Conservation (phyloP, 1,140 invertebrate genomes). For the Ceratina calcarata region DNA sequence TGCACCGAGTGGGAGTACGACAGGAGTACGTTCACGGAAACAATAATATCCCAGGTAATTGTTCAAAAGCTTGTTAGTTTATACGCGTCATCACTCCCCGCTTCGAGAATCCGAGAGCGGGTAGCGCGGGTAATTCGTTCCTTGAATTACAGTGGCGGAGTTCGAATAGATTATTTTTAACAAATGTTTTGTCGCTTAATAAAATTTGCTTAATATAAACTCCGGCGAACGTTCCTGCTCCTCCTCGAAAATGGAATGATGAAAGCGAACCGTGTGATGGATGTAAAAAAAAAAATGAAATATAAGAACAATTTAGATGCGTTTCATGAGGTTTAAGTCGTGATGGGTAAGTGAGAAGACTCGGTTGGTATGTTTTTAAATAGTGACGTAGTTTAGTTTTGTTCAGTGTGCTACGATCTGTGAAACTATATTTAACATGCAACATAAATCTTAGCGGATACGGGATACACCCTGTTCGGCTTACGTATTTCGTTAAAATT, state of each 20-base stretch:
- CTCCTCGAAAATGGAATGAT: neutral
- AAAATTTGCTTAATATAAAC: conserved; percentile 17
- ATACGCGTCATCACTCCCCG: neutral
- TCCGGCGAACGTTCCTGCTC: neutral
- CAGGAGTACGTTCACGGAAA: conserved; percentile 84
- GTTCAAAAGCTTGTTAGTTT: neutral
- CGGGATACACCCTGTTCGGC: neutral
- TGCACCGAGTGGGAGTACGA: conserved; percentile 84
- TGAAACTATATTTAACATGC: conserved; percentile 12
- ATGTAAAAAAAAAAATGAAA: neutral
- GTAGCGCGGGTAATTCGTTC: conserved; percentile 12
- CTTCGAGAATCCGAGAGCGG: neutral
- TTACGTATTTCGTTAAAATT: neutral
- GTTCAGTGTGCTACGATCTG: neutral
- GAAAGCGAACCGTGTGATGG: conserved; percentile 2
- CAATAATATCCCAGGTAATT: conserved; percentile 84
- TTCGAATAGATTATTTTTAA: conserved; percentile 22
- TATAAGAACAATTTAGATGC: neutral
- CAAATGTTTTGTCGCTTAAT: conserved; percentile 10
- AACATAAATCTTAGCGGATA: neutral
- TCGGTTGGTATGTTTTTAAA: conserved; percentile 28
- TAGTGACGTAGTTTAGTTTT: conserved; percentile 18
- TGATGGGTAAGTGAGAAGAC: conserved; percentile 30
- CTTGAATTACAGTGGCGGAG: conserved; percentile 32
- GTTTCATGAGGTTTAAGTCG: conserved; percentile 1